These are phyloP conservation scores for Brachyhypopomus occidentalis DNA, from an alignment of 2,113 vertebrate genomes.

Conservation along the genomic window DNA sequence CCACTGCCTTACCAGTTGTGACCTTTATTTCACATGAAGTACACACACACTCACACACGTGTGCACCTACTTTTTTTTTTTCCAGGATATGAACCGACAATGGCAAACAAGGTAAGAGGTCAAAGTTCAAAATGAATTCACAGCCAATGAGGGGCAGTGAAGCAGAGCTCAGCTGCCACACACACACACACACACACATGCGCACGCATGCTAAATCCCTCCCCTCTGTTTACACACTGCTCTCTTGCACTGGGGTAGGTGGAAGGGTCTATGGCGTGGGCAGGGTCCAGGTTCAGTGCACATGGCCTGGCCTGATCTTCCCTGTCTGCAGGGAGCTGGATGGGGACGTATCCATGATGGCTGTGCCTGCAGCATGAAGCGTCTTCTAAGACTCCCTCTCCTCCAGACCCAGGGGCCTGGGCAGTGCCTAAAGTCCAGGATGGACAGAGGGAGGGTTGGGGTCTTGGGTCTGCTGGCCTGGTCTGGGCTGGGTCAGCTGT, in stretches of 20 bases:
- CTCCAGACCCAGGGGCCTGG: conserved; percentile 30
- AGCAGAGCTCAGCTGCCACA: conserved; percentile 39
- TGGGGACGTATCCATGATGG: conserved; percentile 10
- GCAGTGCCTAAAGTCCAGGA: conserved; percentile 32
- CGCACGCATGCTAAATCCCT: neutral
- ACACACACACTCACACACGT: conserved; percentile 8
- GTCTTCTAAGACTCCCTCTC: no score
- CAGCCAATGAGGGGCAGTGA: neutral
- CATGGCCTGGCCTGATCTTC: no score
- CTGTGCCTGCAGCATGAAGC: conserved; percentile 20
- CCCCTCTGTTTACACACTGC: conserved; percentile 52
- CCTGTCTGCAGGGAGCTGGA: neutral
- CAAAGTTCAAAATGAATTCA: conserved; percentile 41
- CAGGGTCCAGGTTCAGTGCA: no score
- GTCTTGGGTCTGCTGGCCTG: conserved; percentile 29
- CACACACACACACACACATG: conserved; percentile 9
- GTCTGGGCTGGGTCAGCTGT: conserved; percentile 59
- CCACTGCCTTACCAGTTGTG: conserved; percentile 10
- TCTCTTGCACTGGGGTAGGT: conserved; percentile 25
- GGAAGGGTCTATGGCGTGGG: neutral
- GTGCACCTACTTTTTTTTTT: neutral
- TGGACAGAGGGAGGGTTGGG: conserved; percentile 17
- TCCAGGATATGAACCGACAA: neutral
- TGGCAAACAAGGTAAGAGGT: conserved; percentile 7
- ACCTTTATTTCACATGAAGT: conserved; percentile 46